phyloP scores from a whole-genome alignment of 2,888 invertebrate genomes.

The Alitta virens region DNA sequence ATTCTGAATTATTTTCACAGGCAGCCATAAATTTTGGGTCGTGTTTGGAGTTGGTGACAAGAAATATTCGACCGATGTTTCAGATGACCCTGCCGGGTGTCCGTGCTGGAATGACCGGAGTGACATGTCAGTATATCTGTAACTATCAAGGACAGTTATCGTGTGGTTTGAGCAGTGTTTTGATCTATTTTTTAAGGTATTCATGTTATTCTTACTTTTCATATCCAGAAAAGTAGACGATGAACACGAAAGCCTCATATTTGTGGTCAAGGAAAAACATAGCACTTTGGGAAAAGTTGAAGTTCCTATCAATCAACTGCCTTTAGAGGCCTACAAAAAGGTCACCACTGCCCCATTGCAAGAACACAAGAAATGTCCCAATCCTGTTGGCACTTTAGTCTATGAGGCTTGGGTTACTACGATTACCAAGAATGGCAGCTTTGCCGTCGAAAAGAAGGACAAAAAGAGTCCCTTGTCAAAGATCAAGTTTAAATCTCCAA shows the following conservation, averaged over 20 bases:
- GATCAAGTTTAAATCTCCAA: too few relatives aligned
- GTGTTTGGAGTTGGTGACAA: slow-evolving; percentile 10
- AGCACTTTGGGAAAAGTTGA: slow-evolving; percentile 47
- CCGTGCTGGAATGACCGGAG: slow-evolving; percentile 9
- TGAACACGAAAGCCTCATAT: slow-evolving; percentile 41
- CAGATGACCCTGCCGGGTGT: not conserved
- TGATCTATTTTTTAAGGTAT: too few relatives aligned
- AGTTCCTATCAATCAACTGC: slow-evolving; percentile 40
- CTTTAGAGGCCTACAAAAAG: slow-evolving; percentile 35
- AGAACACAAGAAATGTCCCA: slow-evolving; percentile 50
- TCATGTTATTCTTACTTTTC: not conserved
- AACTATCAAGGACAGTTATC: too few relatives aligned
- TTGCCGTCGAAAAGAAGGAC: too few relatives aligned
- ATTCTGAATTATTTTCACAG: too few relatives aligned
- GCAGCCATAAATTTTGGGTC: slow-evolving; percentile 4
- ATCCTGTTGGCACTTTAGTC: slow-evolving; percentile 47
- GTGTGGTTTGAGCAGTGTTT: too few relatives aligned
- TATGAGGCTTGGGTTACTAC: slow-evolving; percentile 51
- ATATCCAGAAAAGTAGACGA: slow-evolving; percentile 40
- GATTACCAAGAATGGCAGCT: slow-evolving; percentile 17
- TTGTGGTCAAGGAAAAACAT: slow-evolving; percentile 50
- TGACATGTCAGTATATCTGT: slow-evolving; percentile 2
- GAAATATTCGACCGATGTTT: slow-evolving; percentile 1
- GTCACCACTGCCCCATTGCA: slow-evolving; percentile 37
- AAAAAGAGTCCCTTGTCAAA: too few relatives aligned